Percentiles rank a stretch among this genome's conserved stretches.
These are phyloP conservation scores for Phorcus lineatus DNA, from an alignment of 2,888 invertebrate species.

Conservation along the genomic window DNA sequence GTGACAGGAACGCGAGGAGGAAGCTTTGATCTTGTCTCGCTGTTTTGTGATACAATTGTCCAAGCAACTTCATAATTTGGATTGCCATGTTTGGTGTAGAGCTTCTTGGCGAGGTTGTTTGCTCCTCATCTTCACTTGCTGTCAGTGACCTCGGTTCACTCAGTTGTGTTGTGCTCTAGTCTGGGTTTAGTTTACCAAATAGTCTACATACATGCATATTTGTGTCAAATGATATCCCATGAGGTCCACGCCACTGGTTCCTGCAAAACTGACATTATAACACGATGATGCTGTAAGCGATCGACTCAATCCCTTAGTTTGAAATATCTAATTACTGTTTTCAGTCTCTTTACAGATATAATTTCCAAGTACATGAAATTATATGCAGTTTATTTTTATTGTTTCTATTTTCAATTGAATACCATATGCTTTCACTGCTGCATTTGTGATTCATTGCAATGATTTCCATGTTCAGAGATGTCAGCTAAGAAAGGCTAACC, in stretches of 20 bases:
- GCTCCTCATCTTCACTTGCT: not conserved
- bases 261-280: not conserved
- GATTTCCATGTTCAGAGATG: no score
- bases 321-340: no score
- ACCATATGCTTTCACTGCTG: no score
- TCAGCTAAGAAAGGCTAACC: no score
- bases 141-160: not conserved
- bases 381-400: no score
- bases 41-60: not conserved
- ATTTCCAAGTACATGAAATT: no score
- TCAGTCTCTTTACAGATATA: no score
- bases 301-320: no score
- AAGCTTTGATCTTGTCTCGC: not conserved
- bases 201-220: not conserved
- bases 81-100: not conserved
- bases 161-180: constrained; percentile 20
- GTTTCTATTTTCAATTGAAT: no score
- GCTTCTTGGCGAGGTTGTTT: not conserved
- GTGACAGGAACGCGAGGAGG: no score
- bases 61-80: constrained; percentile 8
- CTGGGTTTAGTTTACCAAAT: not conserved
- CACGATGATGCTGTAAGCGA: no score
- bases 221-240: not conserved
- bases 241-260: not conserved
- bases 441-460: no score